A percentile compares a stretch with the other conserved stretches of the same genome.
phyloP scores from a whole-genome alignment of 2,888 invertebrate species.

The Rotaria socialis region DNA sequence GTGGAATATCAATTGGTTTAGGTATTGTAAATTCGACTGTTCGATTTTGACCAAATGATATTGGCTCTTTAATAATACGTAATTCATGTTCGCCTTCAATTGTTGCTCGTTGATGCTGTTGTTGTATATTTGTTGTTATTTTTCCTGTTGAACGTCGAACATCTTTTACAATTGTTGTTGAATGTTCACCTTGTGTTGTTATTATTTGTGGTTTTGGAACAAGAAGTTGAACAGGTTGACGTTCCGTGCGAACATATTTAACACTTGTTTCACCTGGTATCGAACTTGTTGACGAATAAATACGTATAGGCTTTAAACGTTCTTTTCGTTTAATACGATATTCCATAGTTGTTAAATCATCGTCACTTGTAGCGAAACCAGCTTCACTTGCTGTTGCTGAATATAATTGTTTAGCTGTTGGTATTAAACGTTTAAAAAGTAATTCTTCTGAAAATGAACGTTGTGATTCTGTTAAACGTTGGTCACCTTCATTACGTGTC shows the following conservation, averaged over 20 bases:
- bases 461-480: not conserved
- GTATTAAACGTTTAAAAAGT: slow-evolving; percentile 17
- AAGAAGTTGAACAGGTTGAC: not conserved
- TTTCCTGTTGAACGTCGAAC: slow-evolving; percentile 1
- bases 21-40: not conserved
- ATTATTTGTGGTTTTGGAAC: not conserved
- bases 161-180: slow-evolving; percentile 8
- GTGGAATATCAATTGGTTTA: not conserved
- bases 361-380: slow-evolving; percentile 31
- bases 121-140: not conserved
- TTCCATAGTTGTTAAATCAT: not conserved
- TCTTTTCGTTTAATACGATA: not conserved
- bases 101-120: not conserved
- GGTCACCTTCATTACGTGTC: not conserved
- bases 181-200: slow-evolving; percentile 28
- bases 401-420: not conserved
- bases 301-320: slow-evolving; percentile 34
- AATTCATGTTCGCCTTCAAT: slow-evolving; percentile 30
- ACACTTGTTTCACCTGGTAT: slow-evolving; percentile 19
- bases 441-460: slow-evolving; percentile 27
- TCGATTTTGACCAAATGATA: not conserved
- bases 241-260: slow-evolving; percentile 21
- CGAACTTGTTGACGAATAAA: not conserved
- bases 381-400: slow-evolving; percentile 29
- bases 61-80: not conserved